Percentiles rank a stretch among this genome's conserved stretches.
These are phyloP conservation scores for Idaea aversata DNA, from an alignment of 2,888 invertebrate species.

Conservation along the genomic window DNA sequence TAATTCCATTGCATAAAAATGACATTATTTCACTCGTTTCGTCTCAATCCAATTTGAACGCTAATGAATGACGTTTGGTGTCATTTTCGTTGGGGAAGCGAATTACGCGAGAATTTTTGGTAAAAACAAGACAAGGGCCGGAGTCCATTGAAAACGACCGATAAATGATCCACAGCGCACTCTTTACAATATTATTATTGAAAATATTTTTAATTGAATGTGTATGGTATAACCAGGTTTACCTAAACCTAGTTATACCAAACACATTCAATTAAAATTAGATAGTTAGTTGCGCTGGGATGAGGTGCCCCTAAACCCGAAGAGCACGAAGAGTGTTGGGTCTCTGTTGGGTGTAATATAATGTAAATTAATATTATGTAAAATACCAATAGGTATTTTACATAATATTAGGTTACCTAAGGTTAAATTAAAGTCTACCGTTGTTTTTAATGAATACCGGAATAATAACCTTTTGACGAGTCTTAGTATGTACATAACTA, in stretches of 20 bases:
- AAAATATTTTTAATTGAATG: background rate
- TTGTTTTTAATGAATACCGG: too few species aligned
- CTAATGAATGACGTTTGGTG: conserved; percentile 22
- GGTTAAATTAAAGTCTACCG: too few species aligned
- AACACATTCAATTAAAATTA: too few species aligned
- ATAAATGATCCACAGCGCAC: conserved; percentile 25
- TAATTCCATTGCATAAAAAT: conserved; percentile 37
- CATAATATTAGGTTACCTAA: too few species aligned
- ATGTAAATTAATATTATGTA: too few species aligned
- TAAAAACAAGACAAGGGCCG: conserved; percentile 32
- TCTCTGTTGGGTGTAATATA: too few species aligned
- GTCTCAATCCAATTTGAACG: conserved; percentile 24
- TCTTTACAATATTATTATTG: conserved; percentile 20
- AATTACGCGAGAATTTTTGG: conserved; percentile 44
- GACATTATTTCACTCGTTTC: conserved; percentile 35
- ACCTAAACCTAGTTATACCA: too few species aligned
- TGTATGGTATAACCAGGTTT: background rate
- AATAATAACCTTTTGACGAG: too few species aligned
- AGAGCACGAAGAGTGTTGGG: too few species aligned
- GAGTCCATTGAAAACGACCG: conserved; percentile 21
- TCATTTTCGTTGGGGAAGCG: conserved; percentile 24
- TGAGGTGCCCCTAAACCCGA: background rate
- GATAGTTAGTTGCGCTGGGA: background rate
- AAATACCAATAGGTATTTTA: too few species aligned
- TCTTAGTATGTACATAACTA: too few species aligned